Conservation (phyloP, 2,797 vertebrate genomes). For the Morelia viridis region DNA sequence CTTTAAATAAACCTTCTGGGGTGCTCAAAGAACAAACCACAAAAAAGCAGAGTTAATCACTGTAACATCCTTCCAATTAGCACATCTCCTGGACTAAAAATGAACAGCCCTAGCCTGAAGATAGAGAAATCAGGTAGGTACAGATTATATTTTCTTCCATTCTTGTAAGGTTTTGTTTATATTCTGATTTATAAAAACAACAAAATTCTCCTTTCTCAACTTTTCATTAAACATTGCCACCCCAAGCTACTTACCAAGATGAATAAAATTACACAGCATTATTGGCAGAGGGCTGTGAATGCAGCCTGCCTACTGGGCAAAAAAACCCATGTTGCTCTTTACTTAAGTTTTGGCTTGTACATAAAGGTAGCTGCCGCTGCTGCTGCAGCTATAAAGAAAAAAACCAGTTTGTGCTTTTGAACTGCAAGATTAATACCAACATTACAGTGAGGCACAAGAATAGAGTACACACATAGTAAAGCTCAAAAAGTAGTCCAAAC, state of each 20-base stretch:
- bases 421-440: neutral
- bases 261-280: neutral
- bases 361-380: neutral
- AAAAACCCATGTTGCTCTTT: neutral
- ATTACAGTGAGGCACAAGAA: neutral
- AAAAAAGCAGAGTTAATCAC: neutral
- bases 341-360: neutral
- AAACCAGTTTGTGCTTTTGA: neutral
- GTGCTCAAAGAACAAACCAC: neutral
- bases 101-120: neutral
- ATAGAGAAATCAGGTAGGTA: neutral
- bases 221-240: neutral
- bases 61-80: neutral
- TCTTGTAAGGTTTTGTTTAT: neutral
- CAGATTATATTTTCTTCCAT: neutral
- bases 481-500: neutral
- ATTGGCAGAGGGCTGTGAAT: neutral
- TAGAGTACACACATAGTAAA: neutral
- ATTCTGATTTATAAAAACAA: neutral
- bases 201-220: neutral
- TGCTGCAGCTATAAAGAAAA: too few relatives aligned
- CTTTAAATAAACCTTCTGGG: neutral
- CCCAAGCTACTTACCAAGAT: neutral
- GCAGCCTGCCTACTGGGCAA: neutral
- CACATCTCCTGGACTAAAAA: neutral